These are phyloP conservation scores for Calidris pugnax DNA, from an alignment of 2,113 vertebrate genomes.

Conservation along the genomic window DNA sequence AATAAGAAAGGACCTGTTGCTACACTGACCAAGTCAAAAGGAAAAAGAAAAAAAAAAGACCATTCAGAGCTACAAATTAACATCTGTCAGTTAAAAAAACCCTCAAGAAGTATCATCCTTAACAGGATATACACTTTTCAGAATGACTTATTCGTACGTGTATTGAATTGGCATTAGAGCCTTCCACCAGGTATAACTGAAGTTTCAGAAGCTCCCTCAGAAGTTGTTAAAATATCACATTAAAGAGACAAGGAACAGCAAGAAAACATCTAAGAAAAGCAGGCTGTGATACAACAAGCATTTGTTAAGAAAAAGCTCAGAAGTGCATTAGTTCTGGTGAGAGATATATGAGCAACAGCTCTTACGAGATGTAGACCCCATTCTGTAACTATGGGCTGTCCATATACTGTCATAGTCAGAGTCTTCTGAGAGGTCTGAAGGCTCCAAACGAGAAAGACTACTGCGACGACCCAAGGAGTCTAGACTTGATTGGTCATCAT, in stretches of 20 bases:
- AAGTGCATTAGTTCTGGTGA: slow-evolving; percentile 95
- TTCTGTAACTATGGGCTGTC: slow-evolving; percentile 99
- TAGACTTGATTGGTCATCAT: slow-evolving; percentile 93
- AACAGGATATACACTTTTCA: slow-evolving; percentile 31
- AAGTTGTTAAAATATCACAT: slow-evolving; percentile 83
- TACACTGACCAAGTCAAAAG: slow-evolving; percentile 60
- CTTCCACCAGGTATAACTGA: slow-evolving; percentile 71
- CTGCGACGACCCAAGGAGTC: slow-evolving; percentile 95
- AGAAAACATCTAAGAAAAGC: slow-evolving; percentile 90
- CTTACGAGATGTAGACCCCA: slow-evolving; percentile 97
- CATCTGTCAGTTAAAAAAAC: slow-evolving; percentile 49
- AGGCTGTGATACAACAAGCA: slow-evolving; percentile 86
- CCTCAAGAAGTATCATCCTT: slow-evolving; percentile 44
- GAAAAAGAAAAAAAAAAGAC: neutral
- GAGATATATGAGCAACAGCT: slow-evolving; percentile 99
- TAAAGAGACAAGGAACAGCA: slow-evolving; percentile 84
- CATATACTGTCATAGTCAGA: slow-evolving; percentile 99
- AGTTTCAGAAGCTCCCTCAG: slow-evolving; percentile 73
- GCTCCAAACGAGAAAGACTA: slow-evolving; percentile 95
- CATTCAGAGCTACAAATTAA: slow-evolving; percentile 55
- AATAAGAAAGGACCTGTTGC: slow-evolving; percentile 40
- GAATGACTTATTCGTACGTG: slow-evolving; percentile 6
- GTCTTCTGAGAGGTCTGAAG: slow-evolving; percentile 98
- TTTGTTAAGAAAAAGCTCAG: slow-evolving; percentile 85
- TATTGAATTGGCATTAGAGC: slow-evolving; percentile 54